These are phyloP conservation scores for Habroteleia sp. DNA, from an alignment of 2,888 invertebrate genomes.

Conservation along the genomic window DNA sequence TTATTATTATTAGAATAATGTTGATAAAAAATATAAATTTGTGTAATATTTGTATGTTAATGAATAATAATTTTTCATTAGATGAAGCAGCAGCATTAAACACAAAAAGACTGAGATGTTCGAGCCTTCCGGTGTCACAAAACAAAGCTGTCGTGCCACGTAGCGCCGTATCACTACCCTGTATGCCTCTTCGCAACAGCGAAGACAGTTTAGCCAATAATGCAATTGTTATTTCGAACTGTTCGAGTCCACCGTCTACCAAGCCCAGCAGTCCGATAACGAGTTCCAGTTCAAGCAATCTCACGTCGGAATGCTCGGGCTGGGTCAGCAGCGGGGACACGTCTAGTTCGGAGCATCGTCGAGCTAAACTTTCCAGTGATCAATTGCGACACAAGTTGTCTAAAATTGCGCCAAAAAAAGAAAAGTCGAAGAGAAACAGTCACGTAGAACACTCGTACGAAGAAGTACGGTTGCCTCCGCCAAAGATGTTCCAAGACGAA, in stretches of 20 bases:
- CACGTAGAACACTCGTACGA: slow-evolving; percentile 85
- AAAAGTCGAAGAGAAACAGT: slow-evolving; percentile 48
- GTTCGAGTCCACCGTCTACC: slow-evolving; percentile 75
- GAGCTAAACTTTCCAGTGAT: slow-evolving; percentile 82
- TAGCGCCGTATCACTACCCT: slow-evolving; percentile 78
- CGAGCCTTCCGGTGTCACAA: slow-evolving; percentile 78
- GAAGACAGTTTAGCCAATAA: slow-evolving; percentile 76
- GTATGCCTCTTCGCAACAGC: slow-evolving; percentile 78
- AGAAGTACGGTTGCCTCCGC: slow-evolving; percentile 88
- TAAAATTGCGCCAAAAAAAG: slow-evolving; percentile 83
- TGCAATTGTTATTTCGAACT: slow-evolving; percentile 72
- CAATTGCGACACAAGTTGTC: slow-evolving; percentile 85
- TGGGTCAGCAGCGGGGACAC: slow-evolving; percentile 90
- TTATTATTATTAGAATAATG: too few species aligned
- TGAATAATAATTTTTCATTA: slow-evolving; percentile 2
- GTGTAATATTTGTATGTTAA: not conserved
- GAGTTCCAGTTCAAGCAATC: slow-evolving; percentile 84
- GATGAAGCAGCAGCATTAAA: slow-evolving; percentile 64
- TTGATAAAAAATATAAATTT: too few species aligned
- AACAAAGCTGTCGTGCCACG: slow-evolving; percentile 77
- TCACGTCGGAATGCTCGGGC: slow-evolving; percentile 91
- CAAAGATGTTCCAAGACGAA: slow-evolving; percentile 91
- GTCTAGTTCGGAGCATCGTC: slow-evolving; percentile 77
- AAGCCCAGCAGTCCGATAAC: slow-evolving; percentile 79
- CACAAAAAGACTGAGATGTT: slow-evolving; percentile 77